Conservation (phyloP, 2,888 invertebrate species). For the Smittia aterrima region DNA sequence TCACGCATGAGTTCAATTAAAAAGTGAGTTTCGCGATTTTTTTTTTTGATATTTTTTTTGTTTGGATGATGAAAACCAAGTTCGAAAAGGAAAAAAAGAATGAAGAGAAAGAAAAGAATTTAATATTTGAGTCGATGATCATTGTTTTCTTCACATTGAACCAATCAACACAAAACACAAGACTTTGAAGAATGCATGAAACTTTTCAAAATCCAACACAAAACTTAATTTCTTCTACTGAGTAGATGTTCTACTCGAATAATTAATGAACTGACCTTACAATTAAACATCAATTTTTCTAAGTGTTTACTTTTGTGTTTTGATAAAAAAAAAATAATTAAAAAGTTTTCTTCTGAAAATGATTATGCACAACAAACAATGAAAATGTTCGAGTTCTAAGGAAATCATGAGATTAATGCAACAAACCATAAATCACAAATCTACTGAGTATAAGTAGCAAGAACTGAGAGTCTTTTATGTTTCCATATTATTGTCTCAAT, state of each 20-base stretch:
- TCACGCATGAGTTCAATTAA: neutral
- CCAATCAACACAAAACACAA: neutral
- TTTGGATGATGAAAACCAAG: slow-evolving; percentile 27
- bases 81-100: slow-evolving; percentile 31
- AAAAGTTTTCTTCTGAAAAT: too few species aligned
- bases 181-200: neutral
- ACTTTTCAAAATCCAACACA: neutral
- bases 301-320: too few species aligned
- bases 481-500: slow-evolving; percentile 16
- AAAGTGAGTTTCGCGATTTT: neutral
- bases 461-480: slow-evolving; percentile 15
- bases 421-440: neutral
- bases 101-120: slow-evolving; percentile 38
- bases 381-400: neutral
- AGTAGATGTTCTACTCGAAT: neutral
- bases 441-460: neutral
- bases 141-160: neutral
- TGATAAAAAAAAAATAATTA: too few species aligned
- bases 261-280: too few species aligned
- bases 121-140: neutral
- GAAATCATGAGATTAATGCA: neutral
- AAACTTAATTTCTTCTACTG: neutral
- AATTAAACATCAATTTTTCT: too few species aligned
- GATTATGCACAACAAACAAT: neutral
- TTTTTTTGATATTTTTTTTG: slow-evolving; percentile 18